Conservation (phyloP, 2,888 invertebrate genomes). For the Ormyrus nitidulus region DNA sequence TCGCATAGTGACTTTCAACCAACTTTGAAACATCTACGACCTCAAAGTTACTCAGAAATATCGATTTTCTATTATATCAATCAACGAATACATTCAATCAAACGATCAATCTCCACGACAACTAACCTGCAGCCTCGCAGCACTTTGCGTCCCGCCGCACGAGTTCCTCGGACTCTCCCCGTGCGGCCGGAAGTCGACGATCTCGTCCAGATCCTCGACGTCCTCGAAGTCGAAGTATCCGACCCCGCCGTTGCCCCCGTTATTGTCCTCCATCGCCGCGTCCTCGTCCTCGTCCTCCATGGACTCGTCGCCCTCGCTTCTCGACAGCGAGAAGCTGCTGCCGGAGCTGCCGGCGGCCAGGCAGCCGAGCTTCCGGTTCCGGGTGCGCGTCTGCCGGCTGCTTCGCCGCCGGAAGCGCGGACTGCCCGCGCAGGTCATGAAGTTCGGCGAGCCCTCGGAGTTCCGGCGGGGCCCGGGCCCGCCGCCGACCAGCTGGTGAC, state of each 20-base stretch:
- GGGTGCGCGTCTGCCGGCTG: conserved; percentile 58
- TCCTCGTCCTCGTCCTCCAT: conserved; percentile 66
- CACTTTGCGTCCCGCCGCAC: conserved; percentile 46
- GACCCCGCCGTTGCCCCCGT: conserved; percentile 47
- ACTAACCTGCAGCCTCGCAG: conserved; percentile 56
- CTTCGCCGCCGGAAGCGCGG: conserved; percentile 69
- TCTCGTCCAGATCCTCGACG: conserved; percentile 70
- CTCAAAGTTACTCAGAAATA: too few relatives aligned
- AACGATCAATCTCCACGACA: too few relatives aligned
- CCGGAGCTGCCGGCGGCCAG: background rate
- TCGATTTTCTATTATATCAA: background rate
- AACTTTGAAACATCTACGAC: too few relatives aligned
- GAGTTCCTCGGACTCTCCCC: conserved; percentile 67
- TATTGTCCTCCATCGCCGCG: conserved; percentile 63
- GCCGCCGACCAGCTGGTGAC: background rate
- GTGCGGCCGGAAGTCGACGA: conserved; percentile 72
- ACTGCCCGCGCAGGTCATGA: conserved; percentile 71
- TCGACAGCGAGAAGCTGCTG: conserved; percentile 55
- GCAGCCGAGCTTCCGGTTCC: conserved; percentile 29
- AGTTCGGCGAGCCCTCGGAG: conserved; percentile 72
- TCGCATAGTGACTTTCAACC: too few relatives aligned
- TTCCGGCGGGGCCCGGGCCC: conserved; percentile 67
- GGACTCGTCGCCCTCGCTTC: conserved; percentile 68
- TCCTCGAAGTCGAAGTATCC: conserved; percentile 71
- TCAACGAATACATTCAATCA: background rate